Base-by-base conservation (phyloP, 2,113 vertebrate genomes). In the Tyto alba region DNA sequence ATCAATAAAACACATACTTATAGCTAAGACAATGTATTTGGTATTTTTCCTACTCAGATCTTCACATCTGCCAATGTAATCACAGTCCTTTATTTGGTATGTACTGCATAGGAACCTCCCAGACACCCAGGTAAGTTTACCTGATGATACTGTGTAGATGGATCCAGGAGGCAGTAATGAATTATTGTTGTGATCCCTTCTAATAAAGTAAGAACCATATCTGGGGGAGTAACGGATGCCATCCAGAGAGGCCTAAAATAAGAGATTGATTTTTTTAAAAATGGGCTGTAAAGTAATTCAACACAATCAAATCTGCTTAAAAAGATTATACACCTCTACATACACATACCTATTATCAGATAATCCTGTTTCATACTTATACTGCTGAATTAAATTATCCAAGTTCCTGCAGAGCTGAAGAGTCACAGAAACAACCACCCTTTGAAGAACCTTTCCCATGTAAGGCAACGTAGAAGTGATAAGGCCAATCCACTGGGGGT, bases 111-210 rank as follows among this genome's bases (percentile, higher is more conserved):
- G 41, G 38, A 87, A 56, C 11, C 6, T 38, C 50, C 52, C 22
- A 78, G 45, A 69, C 21, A 67, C 8, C 2, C 85, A 53, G 53
- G 2, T 21, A 66, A 55, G 7, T 97, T 99, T 98, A 99, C 99
- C 98, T 99, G 99, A 97, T 99, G 99, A 96, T 99, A 99, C 66
- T 99, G 99, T 0, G 99, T 99, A 68, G 99, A 98, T 41, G 99
- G 99, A 98, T 99, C 99, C 95, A 99, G 97, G 50, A 99, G 98
- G 90, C 99, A 99, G 95, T 99, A 99, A 97, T 99, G 99, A 97
- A 99, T 99, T 94, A 99, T 99, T 85, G 99, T 98, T 22, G 99
- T 99, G 85, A 99, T 98, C n/a, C 99, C 99, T 97, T 99, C 99
- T 86, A 99, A 97, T 50, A 99, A 97, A 41, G 99, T 99, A 34